Conservation (phyloP, 2,797 vertebrate genomes). For the Yasuhikotakia modesta region DNA sequence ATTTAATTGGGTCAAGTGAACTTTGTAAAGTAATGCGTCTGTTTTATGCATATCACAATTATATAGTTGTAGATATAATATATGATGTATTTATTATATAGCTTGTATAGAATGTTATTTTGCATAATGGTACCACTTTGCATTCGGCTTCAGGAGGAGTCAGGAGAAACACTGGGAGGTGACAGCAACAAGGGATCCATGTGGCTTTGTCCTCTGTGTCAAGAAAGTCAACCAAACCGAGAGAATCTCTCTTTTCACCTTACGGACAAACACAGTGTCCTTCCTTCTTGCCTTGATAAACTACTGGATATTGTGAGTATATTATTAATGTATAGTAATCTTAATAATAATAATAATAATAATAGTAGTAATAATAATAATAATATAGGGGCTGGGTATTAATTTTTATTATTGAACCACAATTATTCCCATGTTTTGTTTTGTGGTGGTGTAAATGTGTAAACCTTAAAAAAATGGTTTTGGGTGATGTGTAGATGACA, state of each 20-base stretch:
- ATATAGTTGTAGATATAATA: background rate
- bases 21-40: background rate
- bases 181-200: constrained; percentile 77
- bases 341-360: too few species aligned
- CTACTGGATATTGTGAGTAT: constrained; percentile 81
- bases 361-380: too few species aligned
- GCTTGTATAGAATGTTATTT: background rate
- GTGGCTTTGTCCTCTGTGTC: constrained; percentile 90
- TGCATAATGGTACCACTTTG: background rate
- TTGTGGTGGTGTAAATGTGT: too few species aligned
- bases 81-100: background rate
- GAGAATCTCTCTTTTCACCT: constrained; percentile 77
- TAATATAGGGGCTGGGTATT: too few species aligned
- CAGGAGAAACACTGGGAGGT: constrained; percentile 82
- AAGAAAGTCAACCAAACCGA: constrained; percentile 80
- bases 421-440: too few species aligned
- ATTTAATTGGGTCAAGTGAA: background rate
- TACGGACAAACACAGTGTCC: constrained; percentile 80
- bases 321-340: background rate
- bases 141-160: constrained; percentile 81
- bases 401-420: constrained; percentile 36
- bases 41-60: background rate
- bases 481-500: too few species aligned
- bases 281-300: constrained; percentile 78
- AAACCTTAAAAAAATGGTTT: too few species aligned